Evolutionary conservation across 2,797 vertebrate genomes (phyloP).

Genomic region (Sebastiscus albofasciatus): DNA sequence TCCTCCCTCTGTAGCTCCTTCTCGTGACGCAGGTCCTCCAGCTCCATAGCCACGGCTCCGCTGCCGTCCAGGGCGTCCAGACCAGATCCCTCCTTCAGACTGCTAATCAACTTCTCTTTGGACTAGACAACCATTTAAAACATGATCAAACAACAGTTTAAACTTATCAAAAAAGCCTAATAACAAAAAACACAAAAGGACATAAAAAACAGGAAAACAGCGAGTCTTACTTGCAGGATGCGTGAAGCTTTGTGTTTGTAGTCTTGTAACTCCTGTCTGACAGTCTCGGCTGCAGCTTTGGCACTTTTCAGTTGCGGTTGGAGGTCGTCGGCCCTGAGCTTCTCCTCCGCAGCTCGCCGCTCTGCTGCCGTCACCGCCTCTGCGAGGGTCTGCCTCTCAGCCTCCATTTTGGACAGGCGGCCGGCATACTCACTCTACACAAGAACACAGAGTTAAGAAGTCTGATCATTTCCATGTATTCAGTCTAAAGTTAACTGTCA

Average conservation of each 20-base stretch:
- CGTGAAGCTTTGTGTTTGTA: constrained; percentile 98
- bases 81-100: constrained; percentile 96
- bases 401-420: constrained; percentile 89
- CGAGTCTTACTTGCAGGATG: constrained; percentile 90
- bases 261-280: constrained; percentile 92
- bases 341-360: constrained; percentile 89
- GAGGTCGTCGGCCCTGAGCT: constrained; percentile 87
- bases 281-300: constrained; percentile 84
- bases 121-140: constrained; percentile 81
- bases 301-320: constrained; percentile 89
- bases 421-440: constrained; percentile 87
- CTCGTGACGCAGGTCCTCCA: constrained; percentile 95
- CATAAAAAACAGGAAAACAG: neutral
- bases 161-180: neutral
- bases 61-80: constrained; percentile 90
- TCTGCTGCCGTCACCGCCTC: constrained; percentile 89
- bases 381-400: constrained; percentile 90
- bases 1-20: constrained; percentile 94
- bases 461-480: neutral
- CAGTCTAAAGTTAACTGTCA: neutral
- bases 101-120: constrained; percentile 98
- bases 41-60: constrained; percentile 84
- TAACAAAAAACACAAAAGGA: neutral
- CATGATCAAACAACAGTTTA: neutral
- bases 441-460: neutral